phyloP scores from a whole-genome alignment of 2,888 invertebrate genomes.

The Epinotia demarniana region DNA sequence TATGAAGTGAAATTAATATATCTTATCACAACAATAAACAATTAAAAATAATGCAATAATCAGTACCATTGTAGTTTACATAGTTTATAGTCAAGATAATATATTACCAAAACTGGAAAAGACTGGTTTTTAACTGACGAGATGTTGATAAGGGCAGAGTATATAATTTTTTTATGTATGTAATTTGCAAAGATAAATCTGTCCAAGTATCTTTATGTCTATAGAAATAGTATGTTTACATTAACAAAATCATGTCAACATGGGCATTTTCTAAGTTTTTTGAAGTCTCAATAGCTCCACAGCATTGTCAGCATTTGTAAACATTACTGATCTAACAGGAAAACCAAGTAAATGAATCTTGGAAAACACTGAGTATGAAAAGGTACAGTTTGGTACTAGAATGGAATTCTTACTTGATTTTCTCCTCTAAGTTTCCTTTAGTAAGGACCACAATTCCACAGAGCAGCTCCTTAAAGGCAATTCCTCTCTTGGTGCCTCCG shows the following conservation, averaged over 20 bases:
- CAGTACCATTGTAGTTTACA: background rate
- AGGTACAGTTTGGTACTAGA: constrained; percentile 2
- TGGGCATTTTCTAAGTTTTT: background rate
- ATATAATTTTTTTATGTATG: background rate
- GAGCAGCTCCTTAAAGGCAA: constrained; percentile 92
- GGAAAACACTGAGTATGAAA: constrained; percentile 4
- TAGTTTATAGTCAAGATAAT: background rate
- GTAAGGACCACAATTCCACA: constrained; percentile 95
- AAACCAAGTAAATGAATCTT: background rate
- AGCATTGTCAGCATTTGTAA: constrained; percentile 8
- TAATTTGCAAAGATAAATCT: constrained; percentile 1
- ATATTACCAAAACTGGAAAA: constrained; percentile 10
- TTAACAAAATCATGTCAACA: background rate
- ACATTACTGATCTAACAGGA: constrained; percentile 5
- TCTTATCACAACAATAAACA: background rate
- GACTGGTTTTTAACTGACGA: constrained; percentile 1
- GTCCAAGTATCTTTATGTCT: background rate
- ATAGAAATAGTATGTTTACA: background rate
- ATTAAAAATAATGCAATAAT: background rate
- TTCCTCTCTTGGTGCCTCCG: constrained; percentile 92
- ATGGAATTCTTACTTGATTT: constrained; percentile 86
- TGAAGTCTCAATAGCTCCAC: background rate
- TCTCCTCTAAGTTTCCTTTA: constrained; percentile 93
- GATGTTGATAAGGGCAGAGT: constrained; percentile 22
- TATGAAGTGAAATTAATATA: too few species aligned